These are phyloP conservation scores for Mactromeris polynyma DNA, from an alignment of 2,888 invertebrate species.

Conservation along the genomic window DNA sequence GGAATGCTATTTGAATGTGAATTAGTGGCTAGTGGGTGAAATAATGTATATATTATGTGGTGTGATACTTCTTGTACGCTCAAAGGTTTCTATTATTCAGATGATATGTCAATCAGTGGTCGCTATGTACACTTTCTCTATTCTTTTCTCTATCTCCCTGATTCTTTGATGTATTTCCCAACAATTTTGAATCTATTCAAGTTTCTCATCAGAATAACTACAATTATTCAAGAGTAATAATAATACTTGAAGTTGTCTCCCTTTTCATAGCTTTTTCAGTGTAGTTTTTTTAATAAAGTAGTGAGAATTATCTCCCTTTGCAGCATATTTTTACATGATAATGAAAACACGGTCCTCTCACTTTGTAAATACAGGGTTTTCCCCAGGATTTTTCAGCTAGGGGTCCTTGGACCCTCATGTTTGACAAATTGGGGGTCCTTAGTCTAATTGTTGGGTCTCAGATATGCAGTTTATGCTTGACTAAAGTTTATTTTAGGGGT, in stretches of 20 bases:
- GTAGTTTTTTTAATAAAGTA: background rate
- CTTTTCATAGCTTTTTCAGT: background rate
- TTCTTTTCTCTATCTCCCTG: background rate
- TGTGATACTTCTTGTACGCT: background rate
- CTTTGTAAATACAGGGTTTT: too few species aligned
- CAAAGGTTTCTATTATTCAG: background rate
- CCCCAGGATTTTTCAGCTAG: too few species aligned
- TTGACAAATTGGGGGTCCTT: too few species aligned
- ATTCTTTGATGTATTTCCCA: background rate
- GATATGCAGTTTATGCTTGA: too few species aligned
- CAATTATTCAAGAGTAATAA: background rate
- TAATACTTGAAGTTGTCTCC: background rate
- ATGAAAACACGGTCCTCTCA: background rate
- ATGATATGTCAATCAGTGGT: background rate
- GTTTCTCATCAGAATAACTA: background rate
- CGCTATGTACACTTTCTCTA: background rate
- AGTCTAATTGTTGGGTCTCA: too few species aligned
- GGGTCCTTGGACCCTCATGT: too few species aligned
- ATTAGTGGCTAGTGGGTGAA: conserved; percentile 12
- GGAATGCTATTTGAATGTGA: conserved; percentile 19
- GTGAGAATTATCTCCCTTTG: background rate
- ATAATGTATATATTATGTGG: background rate
- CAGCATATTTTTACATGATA: background rate
- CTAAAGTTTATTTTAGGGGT: too few species aligned
- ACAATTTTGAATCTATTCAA: background rate